Evolutionary conservation across 2,888 invertebrate genomes (phyloP).

Genomic region (Eledone cirrhosa): DNA sequence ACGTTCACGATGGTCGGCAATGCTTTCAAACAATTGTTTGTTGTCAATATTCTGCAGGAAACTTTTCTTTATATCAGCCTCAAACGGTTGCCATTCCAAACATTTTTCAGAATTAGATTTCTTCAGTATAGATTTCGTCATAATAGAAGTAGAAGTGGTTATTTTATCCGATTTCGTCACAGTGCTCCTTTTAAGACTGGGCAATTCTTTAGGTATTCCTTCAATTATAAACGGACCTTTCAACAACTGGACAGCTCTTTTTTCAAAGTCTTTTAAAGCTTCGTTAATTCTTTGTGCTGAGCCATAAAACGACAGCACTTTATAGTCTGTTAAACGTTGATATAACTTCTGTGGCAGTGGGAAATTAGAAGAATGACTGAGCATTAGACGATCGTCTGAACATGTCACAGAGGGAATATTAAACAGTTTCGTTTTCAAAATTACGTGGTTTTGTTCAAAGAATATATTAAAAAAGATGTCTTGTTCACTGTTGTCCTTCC

Average conservation of each 20-base stretch:
- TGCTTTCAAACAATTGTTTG: too few relatives aligned
- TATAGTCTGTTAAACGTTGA: background rate
- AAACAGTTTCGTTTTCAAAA: background rate
- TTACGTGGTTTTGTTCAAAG: background rate
- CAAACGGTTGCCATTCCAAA: too few relatives aligned
- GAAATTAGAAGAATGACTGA: background rate
- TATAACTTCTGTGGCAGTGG: background rate
- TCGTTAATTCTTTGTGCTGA: constrained; percentile 4
- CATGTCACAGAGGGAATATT: too few relatives aligned
- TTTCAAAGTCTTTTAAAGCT: constrained; percentile 15
- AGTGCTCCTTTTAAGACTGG: too few relatives aligned
- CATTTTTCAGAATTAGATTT: too few relatives aligned
- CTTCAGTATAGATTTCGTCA: too few relatives aligned
- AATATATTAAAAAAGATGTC: constrained; percentile 10
- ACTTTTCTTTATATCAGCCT: too few relatives aligned
- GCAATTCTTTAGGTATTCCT: too few relatives aligned
- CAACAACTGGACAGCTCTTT: background rate
- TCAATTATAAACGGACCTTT: background rate
- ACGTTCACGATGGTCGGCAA: too few relatives aligned
- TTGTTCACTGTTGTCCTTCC: background rate
- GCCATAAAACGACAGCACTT: background rate
- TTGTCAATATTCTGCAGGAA: too few relatives aligned
- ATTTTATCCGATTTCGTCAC: too few relatives aligned
- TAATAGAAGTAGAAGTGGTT: too few relatives aligned
- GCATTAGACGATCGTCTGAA: background rate